These are phyloP conservation scores for Selene dorsalis DNA, from an alignment of 2,797 vertebrate genomes.

Conservation along the genomic window DNA sequence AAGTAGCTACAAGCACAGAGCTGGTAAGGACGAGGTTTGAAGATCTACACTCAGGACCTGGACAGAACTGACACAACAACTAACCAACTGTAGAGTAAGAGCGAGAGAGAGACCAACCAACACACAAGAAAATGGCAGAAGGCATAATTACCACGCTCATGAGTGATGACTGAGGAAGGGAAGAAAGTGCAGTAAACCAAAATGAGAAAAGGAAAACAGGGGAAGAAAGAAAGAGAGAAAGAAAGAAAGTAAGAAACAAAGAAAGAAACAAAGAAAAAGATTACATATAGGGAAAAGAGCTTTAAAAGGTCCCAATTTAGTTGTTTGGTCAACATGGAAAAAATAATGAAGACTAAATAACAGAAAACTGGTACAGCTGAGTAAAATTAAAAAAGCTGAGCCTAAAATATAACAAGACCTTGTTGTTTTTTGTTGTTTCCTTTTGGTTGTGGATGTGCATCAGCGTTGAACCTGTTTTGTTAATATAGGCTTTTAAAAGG, in stretches of 20 bases:
- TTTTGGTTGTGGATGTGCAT: not conserved
- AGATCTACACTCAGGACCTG: slow-evolving; percentile 83
- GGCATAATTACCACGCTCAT: slow-evolving; percentile 98
- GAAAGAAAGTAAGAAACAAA: slow-evolving; percentile 83
- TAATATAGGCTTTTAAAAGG: not conserved
- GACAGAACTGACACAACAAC: slow-evolving; percentile 88
- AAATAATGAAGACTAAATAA: slow-evolving; percentile 24
- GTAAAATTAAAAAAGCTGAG: not conserved
- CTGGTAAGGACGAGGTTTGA: slow-evolving; percentile 36
- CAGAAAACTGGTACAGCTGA: slow-evolving; percentile 78
- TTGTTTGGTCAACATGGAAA: slow-evolving; percentile 50
- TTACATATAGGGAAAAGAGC: slow-evolving; percentile 79
- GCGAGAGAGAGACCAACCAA: slow-evolving; percentile 61
- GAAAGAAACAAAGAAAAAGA: slow-evolving; percentile 83
- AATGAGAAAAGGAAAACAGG: slow-evolving; percentile 81
- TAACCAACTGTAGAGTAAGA: slow-evolving; percentile 63
- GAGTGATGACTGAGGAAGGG: slow-evolving; percentile 94
- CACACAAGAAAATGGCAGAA: slow-evolving; percentile 86
- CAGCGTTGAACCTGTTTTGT: not conserved
- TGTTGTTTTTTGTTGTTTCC: not conserved
- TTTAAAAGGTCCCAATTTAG: slow-evolving; percentile 40
- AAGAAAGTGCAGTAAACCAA: slow-evolving; percentile 88
- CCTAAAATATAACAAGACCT: not conserved
- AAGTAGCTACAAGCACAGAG: slow-evolving; percentile 52
- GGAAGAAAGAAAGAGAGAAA: slow-evolving; percentile 74